phyloP scores from a whole-genome alignment of 2,888 invertebrate species.

The Choristoneura rosaceana region DNA sequence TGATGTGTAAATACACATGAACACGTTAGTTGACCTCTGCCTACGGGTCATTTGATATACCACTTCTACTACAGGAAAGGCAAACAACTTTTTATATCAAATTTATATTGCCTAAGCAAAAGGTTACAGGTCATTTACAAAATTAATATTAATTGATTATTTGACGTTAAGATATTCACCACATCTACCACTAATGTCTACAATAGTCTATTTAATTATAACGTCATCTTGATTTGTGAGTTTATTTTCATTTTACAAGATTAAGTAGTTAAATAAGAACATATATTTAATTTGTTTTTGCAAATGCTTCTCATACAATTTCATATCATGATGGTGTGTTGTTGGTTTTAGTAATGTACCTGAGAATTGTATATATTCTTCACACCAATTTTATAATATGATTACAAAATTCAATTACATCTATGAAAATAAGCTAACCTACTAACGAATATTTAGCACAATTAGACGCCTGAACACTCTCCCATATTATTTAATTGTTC shows the following conservation, averaged over 20 bases:
- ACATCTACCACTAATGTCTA: neutral
- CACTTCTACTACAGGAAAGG: conserved; percentile 29
- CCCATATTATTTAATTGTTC: conserved; percentile 61
- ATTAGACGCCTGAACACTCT: conserved; percentile 54
- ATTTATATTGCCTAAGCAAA: conserved; percentile 35
- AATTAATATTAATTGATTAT: conserved; percentile 31
- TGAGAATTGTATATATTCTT: conserved; percentile 6
- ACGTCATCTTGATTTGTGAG: neutral
- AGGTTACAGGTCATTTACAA: conserved; percentile 31
- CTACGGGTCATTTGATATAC: conserved; percentile 34
- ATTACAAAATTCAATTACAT: conserved; percentile 15
- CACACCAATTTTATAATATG: neutral
- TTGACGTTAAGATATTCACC: conserved; percentile 27
- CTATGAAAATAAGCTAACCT: conserved; percentile 17
- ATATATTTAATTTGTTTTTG: neutral
- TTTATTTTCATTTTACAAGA: neutral
- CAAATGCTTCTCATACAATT: neutral
- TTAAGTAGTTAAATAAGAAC: no score
- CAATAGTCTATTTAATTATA: neutral
- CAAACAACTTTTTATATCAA: conserved; percentile 38
- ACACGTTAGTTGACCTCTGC: conserved; percentile 29
- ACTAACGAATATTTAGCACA: conserved; percentile 19
- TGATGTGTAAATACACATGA: conserved; percentile 28
- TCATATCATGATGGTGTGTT: neutral
- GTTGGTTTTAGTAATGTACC: neutral